Evolutionary conservation across 2,113 vertebrate species (phyloP), one percentile per base, ranked within the genome.

Genomic region (Rhizomys pruinosus): DNA sequence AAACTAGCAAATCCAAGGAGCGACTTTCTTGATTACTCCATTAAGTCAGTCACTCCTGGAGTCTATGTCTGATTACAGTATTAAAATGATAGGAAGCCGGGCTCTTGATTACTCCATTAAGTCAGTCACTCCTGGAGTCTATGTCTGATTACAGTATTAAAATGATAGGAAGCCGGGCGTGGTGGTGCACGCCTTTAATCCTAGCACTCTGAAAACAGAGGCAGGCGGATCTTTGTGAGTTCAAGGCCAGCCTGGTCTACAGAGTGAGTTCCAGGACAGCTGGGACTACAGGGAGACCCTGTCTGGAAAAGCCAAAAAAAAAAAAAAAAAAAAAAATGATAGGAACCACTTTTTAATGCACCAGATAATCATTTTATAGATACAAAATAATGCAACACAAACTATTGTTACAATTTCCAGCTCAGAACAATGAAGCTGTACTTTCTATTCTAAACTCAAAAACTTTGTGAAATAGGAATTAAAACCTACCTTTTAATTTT

Each of bases 391-490:
- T 63, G 44, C 3, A 73, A 37, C 73, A 90, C 12, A 89, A 68
- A 69, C 71, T 19, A 44, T n/a, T 73, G 44, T 20, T 52, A 25
- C 39, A 16, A 79, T 79, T 87, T 87, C 84, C 32, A 84, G 25
- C 64, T 93, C 37, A 92, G 80, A 84, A 57, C 29, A 86, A 22
- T 68, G n/a, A 88, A 7, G 23, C 32, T 68, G 6, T 69, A 71
- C 29, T 52, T 9, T 59, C 39, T 90, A 91, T 93, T 89, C 27
- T 44, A 91, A 78, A 47, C 20, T 89, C 78, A 11, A 72, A 87
- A 42, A 68, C 57, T 55, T 92, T 59, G 34, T 85, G 80, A 93
- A 71, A 84, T 44, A 23, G 16, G 4, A 13, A 57, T 73, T 84
- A 63, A 93, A 91, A 82, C 2, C n/a, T 66, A 39, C 39, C 82